Evolutionary conservation across 1,140 invertebrate species (phyloP), one percentile per base, ranked within the genome.

Genomic region (Apis florea): DNA sequence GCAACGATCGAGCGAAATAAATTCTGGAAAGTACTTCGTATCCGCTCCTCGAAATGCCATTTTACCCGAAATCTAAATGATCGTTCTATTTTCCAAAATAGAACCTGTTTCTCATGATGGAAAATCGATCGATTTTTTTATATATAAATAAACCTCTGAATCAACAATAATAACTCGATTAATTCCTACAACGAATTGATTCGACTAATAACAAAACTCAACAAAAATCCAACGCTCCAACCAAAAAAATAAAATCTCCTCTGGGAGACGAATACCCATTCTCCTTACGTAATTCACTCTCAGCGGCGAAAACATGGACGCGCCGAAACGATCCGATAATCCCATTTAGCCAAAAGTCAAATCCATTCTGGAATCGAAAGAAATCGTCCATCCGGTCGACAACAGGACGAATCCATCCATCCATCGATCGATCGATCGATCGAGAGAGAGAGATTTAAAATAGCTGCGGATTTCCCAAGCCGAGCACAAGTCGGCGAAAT

Each of bases 1-100:
- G 78, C 69, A 64, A 71, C 78, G 59, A 73, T 73, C 69, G 58
- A 73, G 17, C 49, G 31, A 64, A 66, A 79, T 79, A 73, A 79
- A 79, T 79, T 64, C 26, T 31, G 2, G 13, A 54, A 63, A 64
- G 51, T 4, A 73, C 59, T 51, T 64, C 49, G 21, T 63, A 40
- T 71, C 49, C 59, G 59, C 47, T 75, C 19, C 1, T 31, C 73
- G 73, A 75, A 64, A 51, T 17, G 59, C 24, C 40, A 40, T 58
- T 77, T n/a, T 21, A 19, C n/a, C 31, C 15, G 75, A 67, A 67
- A 76, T 67, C 63, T 53, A 76, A 76, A 67, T 53, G 21, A 5
- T 21, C 17, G n/a, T 68, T 26, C 58, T 19, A 24, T 54, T 77
- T 24, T 49, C 15, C 31, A 54, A 58, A 77, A 49, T 56, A n/a